Percentiles rank a stretch among this genome's conserved stretches.
phyloP scores from a whole-genome alignment of 1,140 invertebrate genomes.

The Heliothis subflexa region DNA sequence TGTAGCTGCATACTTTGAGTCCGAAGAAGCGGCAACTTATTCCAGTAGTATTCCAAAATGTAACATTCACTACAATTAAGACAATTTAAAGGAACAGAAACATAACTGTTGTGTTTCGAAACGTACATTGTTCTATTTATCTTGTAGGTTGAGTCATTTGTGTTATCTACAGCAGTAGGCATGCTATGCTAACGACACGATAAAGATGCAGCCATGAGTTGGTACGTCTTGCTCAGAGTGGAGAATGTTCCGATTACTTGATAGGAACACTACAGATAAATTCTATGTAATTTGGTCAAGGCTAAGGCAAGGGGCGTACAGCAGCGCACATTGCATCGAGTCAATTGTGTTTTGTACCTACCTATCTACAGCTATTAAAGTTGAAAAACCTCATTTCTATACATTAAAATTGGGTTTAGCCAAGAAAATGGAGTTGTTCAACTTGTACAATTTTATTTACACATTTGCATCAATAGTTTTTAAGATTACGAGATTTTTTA shows the following conservation, averaged over 20 bases:
- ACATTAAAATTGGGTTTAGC: no score
- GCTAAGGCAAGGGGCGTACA: neutral
- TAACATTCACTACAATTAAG: slow-evolving; percentile 17
- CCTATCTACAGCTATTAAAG: no score
- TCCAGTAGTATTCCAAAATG: slow-evolving; percentile 12
- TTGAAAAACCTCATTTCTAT: no score
- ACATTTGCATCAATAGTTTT: no score
- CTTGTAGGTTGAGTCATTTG: slow-evolving; percentile 51
- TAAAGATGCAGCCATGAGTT: slow-evolving; percentile 63
- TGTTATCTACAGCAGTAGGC: slow-evolving; percentile 59
- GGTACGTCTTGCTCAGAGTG: slow-evolving; percentile 50
- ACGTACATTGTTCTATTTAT: slow-evolving; percentile 40
- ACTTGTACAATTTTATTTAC: no score
- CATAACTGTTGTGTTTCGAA: slow-evolving; percentile 39
- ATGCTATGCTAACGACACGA: slow-evolving; percentile 61
- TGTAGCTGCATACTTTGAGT: slow-evolving; percentile 52
- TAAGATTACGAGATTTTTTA: no score
- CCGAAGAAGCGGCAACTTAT: slow-evolving; percentile 35
- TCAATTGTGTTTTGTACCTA: no score
- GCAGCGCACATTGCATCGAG: no score
- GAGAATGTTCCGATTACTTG: slow-evolving; percentile 3
- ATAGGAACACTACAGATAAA: neutral
- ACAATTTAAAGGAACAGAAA: slow-evolving; percentile 22
- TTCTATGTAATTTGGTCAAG: slow-evolving; percentile 17
- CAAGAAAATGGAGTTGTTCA: no score